Base-by-base conservation (phyloP, 2,888 invertebrate genomes). In the Amiota communis region DNA sequence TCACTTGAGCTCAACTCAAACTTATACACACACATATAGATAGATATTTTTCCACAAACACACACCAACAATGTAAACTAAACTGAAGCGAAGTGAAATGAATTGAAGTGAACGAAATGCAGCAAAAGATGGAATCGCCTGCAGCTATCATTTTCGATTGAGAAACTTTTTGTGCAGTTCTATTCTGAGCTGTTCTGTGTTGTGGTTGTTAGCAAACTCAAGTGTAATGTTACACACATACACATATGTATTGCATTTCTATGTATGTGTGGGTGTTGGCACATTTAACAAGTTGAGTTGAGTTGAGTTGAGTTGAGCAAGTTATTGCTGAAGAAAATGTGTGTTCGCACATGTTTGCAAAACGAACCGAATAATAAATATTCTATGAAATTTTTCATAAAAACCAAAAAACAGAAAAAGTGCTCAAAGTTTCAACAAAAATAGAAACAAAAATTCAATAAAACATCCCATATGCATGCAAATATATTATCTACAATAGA, bases 81-180 rank as follows among this genome's bases (percentile, higher is more conserved):
- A 36, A 36, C 36, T 36, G 36, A 36, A 36, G 8, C 36, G 36
- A 36, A 36, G 36, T 36, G 36, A 36, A 36, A 36, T 36, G 36
- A 36, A 36, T 36, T 36, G 36, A 36, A 36, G 36, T 36, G 36
- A 36, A 36, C 6, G 36, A 36, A 36, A 36, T 59, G 15, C 17
- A 11, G 59, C 17, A 11, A n/a, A 63, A 46, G 63, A 51, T 61
- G 65, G 68, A 74, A 72, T 67, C 73, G 80, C 82, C 80, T 75
- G 63, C 72, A 79, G 85, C 86, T 81, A 86, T 85, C 79, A 83
- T 86, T 84, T 85, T 86, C 85, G 83, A 86, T 84, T 85, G 86
- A 77, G 78, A 83, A 85, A 86, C 75, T 86, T 85, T 85, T 77
- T 77, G 73, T 79, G 75, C 77, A 83, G 36, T 36, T 36, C 2